A percentile compares a stretch with the other conserved stretches of the same genome.
Evolutionary conservation across 2,888 invertebrate species (phyloP).

Genomic region (Anthrax anthrax): DNA sequence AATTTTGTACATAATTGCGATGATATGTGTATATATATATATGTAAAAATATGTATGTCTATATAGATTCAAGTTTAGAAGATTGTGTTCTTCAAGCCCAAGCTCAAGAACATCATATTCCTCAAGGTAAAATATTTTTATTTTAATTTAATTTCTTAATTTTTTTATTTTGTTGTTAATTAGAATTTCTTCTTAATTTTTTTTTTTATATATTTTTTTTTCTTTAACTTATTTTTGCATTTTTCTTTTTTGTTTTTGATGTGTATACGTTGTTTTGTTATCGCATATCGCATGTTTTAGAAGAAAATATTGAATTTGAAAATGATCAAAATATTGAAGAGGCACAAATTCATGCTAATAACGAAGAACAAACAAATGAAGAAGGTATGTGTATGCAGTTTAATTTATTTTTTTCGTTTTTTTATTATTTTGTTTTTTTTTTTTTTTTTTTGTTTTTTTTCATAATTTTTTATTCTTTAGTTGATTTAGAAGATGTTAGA

Average conservation of each 20-base stretch:
- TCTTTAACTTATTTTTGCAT: not conserved
- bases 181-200: not conserved
- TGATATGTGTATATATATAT: too few relatives aligned
- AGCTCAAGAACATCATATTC: slow-evolving; percentile 25
- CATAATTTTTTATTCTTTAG: too few relatives aligned
- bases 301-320: slow-evolving; percentile 29
- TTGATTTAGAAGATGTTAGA: slow-evolving; percentile 2
- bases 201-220: slow-evolving; percentile 7
- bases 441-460: too few relatives aligned
- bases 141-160: slow-evolving; percentile 2
- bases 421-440: too few relatives aligned
- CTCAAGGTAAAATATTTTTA: slow-evolving; percentile 10
- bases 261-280: too few relatives aligned
- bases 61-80: slow-evolving; percentile 48
- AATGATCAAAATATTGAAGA: slow-evolving; percentile 28
- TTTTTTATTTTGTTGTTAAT: slow-evolving; percentile 1
- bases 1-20: too few relatives aligned
- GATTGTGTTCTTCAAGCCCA: slow-evolving; percentile 45
- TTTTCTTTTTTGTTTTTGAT: too few relatives aligned
- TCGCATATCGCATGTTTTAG: slow-evolving; percentile 39
- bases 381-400: too few relatives aligned
- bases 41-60: slow-evolving; percentile 4
- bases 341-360: slow-evolving; percentile 21
- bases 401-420: too few relatives aligned
- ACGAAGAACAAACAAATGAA: slow-evolving; percentile 14